Evolutionary conservation across 2,797 vertebrate genomes (phyloP).

Genomic region (Cheirogaleus major): DNA sequence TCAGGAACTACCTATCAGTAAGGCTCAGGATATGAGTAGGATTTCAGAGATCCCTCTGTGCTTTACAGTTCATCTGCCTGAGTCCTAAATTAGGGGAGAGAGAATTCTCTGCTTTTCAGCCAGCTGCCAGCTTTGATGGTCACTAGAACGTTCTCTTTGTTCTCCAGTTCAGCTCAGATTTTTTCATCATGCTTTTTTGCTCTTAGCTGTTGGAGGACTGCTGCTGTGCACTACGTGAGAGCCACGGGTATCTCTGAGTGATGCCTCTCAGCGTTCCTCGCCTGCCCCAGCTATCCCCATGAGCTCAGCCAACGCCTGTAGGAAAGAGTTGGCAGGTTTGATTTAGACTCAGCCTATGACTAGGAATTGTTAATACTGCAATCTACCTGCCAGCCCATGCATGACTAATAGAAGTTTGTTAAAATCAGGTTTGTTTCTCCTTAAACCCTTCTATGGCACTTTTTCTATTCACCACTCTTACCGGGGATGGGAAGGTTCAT

Average conservation of each 20-base stretch:
- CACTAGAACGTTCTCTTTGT: not conserved
- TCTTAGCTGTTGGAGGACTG: not conserved
- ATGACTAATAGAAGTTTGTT: not conserved
- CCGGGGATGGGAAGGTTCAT: not conserved
- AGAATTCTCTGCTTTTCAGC: not conserved
- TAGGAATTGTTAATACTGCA: not conserved
- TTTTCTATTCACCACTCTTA: not conserved
- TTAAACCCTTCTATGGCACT: not conserved
- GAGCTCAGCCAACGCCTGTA: not conserved
- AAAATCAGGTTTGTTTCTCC: not conserved
- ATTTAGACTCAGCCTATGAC: not conserved
- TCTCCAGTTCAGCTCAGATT: not conserved
- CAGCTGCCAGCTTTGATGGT: not conserved
- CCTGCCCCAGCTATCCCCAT: accelerated
- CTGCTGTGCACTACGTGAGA: not conserved
- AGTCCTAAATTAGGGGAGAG: not conserved
- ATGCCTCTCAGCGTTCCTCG: not conserved
- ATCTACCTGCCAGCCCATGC: not conserved
- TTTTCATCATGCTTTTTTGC: not conserved
- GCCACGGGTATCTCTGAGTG: not conserved
- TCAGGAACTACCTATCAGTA: not conserved
- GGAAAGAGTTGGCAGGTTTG: not conserved
- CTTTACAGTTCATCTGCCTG: not conserved
- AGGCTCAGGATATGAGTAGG: not conserved
- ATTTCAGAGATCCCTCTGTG: not conserved